phyloP scores from a whole-genome alignment of 2,888 invertebrate species.

The Epistrophe eligans region DNA sequence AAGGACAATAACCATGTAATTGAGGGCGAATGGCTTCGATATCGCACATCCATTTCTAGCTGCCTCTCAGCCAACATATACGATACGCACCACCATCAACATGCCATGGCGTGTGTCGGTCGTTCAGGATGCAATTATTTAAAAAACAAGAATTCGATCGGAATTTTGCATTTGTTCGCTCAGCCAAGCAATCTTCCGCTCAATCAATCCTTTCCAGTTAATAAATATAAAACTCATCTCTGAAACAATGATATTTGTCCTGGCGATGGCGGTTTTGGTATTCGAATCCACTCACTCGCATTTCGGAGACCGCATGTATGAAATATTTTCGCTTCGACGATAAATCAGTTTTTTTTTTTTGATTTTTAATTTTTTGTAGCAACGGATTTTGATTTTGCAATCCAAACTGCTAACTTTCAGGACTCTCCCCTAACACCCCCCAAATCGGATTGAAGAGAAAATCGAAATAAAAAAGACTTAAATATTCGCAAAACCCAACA shows the following conservation, averaged over 20 bases:
- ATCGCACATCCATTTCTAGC: slow-evolving; percentile 24
- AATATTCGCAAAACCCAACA: slow-evolving; percentile 35
- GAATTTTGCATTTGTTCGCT: slow-evolving; percentile 59
- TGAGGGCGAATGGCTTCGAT: slow-evolving; percentile 45
- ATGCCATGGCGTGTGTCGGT: neutral
- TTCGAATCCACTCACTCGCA: slow-evolving; percentile 3
- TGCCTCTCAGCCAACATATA: neutral
- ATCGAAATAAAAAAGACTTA: slow-evolving; percentile 35
- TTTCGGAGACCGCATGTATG: slow-evolving; percentile 30
- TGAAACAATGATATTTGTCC: neutral
- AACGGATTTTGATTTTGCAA: slow-evolving; percentile 39
- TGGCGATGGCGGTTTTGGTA: neutral
- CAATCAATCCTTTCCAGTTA: slow-evolving; percentile 71
- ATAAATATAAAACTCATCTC: slow-evolving; percentile 57
- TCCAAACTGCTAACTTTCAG: slow-evolving; percentile 24
- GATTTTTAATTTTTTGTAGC: neutral
- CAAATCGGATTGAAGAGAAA: neutral
- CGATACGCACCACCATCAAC: neutral
- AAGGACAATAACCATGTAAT: slow-evolving; percentile 19
- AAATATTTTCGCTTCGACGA: slow-evolving; percentile 30
- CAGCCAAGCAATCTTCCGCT: slow-evolving; percentile 70
- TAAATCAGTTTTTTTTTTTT: neutral
- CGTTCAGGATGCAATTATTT: slow-evolving; percentile 40
- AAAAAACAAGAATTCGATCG: slow-evolving; percentile 21
- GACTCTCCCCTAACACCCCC: neutral